Percentiles rank a stretch among this genome's conserved stretches.
Conservation (phyloP, 23 tunicate genomes). For the Ciona savignyi region DNA sequence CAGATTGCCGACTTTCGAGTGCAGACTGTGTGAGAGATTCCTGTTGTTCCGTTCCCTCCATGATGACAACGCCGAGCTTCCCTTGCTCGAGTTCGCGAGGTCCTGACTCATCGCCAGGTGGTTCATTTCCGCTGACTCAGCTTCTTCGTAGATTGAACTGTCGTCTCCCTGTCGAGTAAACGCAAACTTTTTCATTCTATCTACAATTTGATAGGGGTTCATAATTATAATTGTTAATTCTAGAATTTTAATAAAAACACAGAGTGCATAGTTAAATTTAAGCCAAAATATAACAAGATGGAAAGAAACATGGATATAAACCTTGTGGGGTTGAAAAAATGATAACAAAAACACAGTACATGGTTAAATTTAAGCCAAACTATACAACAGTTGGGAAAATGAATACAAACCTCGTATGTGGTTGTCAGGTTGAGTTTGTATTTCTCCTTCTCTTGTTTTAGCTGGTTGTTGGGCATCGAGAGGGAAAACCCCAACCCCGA, state of each 20-base stretch:
- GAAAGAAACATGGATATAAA: no score
- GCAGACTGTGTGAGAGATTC: constrained; percentile 30
- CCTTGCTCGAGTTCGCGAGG: constrained; percentile 28
- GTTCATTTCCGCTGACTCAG: constrained; percentile 18
- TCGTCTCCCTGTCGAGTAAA: constrained; percentile 22
- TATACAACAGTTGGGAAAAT: no score
- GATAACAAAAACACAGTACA: no score
- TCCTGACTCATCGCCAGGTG: constrained; percentile 42
- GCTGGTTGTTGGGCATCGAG: constrained; percentile 71
- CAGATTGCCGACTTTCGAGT: constrained; percentile 20
- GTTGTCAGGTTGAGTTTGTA: constrained; percentile 48
- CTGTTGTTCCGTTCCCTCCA: constrained; percentile 63
- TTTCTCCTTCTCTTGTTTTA: constrained; percentile 27
- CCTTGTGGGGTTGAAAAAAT: no score
- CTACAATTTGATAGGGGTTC: no score
- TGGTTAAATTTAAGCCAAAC: no score
- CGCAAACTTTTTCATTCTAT: no score
- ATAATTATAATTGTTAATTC: no score
- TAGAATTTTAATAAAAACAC: no score
- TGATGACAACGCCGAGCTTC: constrained; percentile 42
- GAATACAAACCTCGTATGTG: constrained; percentile 67
- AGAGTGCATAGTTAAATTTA: no score
- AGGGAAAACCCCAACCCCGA: constrained; percentile 75
- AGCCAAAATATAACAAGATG: no score
- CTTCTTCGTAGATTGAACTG: constrained; percentile 25